Evolutionary conservation across 2,888 invertebrate genomes (phyloP), one percentile per base, ranked within the genome.

Genomic region (Oscheius sp.): DNA sequence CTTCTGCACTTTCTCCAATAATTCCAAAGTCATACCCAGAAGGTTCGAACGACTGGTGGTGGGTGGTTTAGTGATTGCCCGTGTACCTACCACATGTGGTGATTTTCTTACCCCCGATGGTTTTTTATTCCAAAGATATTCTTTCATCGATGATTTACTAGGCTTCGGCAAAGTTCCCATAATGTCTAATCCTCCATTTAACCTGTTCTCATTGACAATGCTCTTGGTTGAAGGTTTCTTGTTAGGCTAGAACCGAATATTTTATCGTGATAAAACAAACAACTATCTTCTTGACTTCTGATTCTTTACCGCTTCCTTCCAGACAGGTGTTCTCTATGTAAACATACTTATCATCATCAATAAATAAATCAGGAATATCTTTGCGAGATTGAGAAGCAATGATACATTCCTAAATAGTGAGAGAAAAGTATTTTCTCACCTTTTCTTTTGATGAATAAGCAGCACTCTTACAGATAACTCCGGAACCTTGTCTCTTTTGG

Each of bases 381-480:
- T 62, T 59, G 22, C 73, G 71, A 36, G 71, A 73, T 59, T 81
- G 80, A 5, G 80, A 77, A 0, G 81, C 80, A 38, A 81, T 44
- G 51, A 81, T 81, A 63, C 81, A 81, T 59, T 81, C 81, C 72
- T 77, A 44, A 20, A 36, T 20, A 12, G 20, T 20, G 22, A n/a
- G n/a, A 14, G 5, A 22, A 44, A 32, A 6, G 2, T 33, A 14
- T n/a, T 17, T 3, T 17, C 33, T n/a, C 41, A 72, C 77, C 69
- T 77, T 74, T n/a, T 81, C 81, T 47, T 81, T 80, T 30, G 70
- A 70, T 50, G 80, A 81, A 51, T 72, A 81, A 72, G 77, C 77
- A 14, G 80, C 80, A 67, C 78, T 77, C 51, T 78, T 78, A 68
- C 81, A 81, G 2, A 62, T 54, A 22, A 75, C 50, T 26, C 74